These are phyloP conservation scores for Pseudopodoces humilis DNA, from an alignment of 2,113 vertebrate genomes.

Conservation along the genomic window DNA sequence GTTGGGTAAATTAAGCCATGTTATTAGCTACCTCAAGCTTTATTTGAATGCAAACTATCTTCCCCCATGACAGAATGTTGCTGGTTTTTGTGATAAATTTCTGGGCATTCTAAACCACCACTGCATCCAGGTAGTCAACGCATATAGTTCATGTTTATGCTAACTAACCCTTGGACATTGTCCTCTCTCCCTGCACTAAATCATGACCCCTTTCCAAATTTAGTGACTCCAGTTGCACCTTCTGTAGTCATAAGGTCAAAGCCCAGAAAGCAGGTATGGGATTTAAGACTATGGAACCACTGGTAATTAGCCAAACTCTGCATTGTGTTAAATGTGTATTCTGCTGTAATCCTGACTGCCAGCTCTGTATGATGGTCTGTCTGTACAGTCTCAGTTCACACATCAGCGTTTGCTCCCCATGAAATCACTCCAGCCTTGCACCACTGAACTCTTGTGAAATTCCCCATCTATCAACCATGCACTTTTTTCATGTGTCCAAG, in stretches of 20 bases:
- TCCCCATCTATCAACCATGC: neutral
- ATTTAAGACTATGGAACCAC: neutral
- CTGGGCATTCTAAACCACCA: neutral
- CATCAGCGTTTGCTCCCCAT: accelerated
- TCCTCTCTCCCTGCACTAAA: neutral
- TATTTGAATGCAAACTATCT: neutral
- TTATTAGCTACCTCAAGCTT: neutral
- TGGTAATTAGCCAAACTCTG: neutral
- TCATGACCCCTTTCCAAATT: neutral
- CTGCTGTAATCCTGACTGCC: neutral
- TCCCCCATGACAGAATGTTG: neutral
- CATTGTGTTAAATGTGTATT: neutral
- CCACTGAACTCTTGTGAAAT: neutral
- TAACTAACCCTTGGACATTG: neutral
- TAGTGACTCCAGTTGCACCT: neutral
- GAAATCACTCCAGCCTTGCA: neutral
- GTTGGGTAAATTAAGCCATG: neutral
- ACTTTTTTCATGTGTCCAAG: neutral
- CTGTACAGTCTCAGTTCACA: neutral
- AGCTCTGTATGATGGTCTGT: accelerated
- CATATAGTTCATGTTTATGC: neutral
- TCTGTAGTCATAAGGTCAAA: neutral
- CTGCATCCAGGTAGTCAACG: neutral
- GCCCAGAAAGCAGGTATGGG: neutral
- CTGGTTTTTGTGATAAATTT: neutral